Base-by-base conservation (phyloP, 2,888 invertebrate species). In the Standfussiana lucernea region DNA sequence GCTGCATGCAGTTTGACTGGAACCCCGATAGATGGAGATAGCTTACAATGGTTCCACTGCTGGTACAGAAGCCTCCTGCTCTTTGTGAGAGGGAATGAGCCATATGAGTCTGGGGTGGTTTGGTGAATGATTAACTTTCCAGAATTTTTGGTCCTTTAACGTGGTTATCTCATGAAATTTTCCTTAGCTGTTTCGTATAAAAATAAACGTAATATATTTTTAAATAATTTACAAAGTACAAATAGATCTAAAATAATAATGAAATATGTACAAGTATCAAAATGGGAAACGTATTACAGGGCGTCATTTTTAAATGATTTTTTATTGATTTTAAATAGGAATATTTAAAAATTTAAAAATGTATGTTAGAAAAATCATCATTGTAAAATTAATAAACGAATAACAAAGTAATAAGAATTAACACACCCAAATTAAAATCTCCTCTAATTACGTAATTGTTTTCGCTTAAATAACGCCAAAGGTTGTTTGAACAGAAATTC, bases 401-500 rank as follows among this genome's bases (percentile, higher is more conserved):
- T 18, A 32, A 32, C 4, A 32, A 18, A 18, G 10, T 61, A 35
- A 61, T 7, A 37, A 64, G n/a, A 62, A 64, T 64, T 18, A 73
- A 61, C 50, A 61, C 45, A 56, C 28, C 53, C 2, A 24, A 79
- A 67, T 80, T 61, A 61, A 80, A 80, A 72, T 72, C n/a, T 50
- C 53, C 13, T 28, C 32, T 72, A 72, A 75, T 78, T 65, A 75
- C 64, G 69, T 70, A 67, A 75, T 72, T 81, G 7, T 61, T 67
- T 70, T 64, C 61, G n/a, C 21, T 76, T 62, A 59, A 66, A 72
- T 72, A 50, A 32, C 62, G 64, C 37, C n/a, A 42, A 68, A 68
- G 65, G 66, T 65, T 79, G 62, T 82, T 79, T 78, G 70, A 18
- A 61, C 37, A 77, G 62, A 56, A 81, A 75, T 71, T 77, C 42